phyloP scores from a whole-genome alignment of 2,113 vertebrate species.

The Ceratotherium simum region DNA sequence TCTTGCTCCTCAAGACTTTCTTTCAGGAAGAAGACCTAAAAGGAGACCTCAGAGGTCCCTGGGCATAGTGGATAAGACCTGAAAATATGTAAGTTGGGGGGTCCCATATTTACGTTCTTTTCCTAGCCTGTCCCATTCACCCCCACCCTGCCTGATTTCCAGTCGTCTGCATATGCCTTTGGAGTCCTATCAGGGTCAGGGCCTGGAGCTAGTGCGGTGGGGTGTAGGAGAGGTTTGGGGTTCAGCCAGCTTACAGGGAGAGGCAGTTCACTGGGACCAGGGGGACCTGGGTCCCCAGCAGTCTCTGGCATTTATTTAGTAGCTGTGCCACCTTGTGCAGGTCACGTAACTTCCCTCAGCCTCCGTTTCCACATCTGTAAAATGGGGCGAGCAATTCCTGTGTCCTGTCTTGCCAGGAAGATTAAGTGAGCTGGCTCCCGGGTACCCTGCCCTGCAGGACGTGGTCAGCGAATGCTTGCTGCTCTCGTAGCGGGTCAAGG shows the following conservation, averaged over 20 bases:
- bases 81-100: constrained; percentile 67
- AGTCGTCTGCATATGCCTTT: neutral
- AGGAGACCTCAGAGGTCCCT: neutral
- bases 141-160: neutral
- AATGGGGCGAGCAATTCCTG: neutral
- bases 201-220: neutral
- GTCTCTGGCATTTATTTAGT: neutral
- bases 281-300: neutral
- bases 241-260: neutral
- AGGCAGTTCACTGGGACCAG: neutral
- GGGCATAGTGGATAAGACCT: neutral
- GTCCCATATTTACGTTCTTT: neutral
- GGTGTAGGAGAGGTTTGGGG: neutral
- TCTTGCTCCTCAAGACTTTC: neutral
- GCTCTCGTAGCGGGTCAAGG: neutral
- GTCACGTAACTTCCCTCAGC: neutral
- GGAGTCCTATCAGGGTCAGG: neutral
- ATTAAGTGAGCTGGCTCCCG: neutral
- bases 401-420: neutral
- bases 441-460: too few species aligned
- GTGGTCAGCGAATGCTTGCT: too few species aligned
- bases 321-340: neutral
- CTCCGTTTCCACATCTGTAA: constrained; percentile 7
- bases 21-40: too few species aligned
- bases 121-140: neutral